Evolutionary conservation across 2,797 vertebrate species (phyloP).

Genomic region (Cossypha niveicapilla): DNA sequence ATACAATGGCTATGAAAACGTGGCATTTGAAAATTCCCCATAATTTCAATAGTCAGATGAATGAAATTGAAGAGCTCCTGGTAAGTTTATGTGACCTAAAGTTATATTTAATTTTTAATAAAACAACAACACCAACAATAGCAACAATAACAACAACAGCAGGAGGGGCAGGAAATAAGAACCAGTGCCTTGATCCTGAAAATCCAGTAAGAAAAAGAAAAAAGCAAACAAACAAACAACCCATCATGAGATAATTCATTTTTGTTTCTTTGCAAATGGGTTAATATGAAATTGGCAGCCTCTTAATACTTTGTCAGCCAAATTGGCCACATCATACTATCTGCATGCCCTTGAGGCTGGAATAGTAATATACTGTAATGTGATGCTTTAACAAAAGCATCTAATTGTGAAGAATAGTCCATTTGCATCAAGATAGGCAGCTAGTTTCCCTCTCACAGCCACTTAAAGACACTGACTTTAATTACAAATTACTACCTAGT

Average conservation of each 20-base stretch:
- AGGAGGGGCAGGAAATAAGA: background rate
- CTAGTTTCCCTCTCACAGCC: slow-evolving; percentile 43
- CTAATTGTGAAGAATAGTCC: slow-evolving; percentile 45
- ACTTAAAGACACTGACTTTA: slow-evolving; percentile 16
- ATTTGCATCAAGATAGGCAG: slow-evolving; percentile 56
- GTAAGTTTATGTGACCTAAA: background rate
- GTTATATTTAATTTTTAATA: background rate
- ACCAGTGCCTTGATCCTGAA: background rate
- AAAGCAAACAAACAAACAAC: background rate
- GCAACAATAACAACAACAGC: background rate
- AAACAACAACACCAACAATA: background rate
- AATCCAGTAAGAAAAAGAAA: background rate
- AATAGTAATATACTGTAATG: background rate
- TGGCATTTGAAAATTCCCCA: background rate
- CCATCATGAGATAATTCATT: background rate
- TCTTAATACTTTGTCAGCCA: slow-evolving; percentile 8
- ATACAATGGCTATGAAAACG: background rate
- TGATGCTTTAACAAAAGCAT: slow-evolving; percentile 40
- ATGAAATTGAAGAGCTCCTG: background rate
- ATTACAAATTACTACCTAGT: slow-evolving; percentile 24
- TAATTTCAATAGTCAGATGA: background rate
- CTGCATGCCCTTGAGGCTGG: slow-evolving; percentile 5
- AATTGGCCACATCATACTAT: background rate
- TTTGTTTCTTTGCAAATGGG: background rate
- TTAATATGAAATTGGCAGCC: slow-evolving; percentile 13